Conservation (phyloP, 2,113 vertebrate species). For the Hippocampus comes region DNA sequence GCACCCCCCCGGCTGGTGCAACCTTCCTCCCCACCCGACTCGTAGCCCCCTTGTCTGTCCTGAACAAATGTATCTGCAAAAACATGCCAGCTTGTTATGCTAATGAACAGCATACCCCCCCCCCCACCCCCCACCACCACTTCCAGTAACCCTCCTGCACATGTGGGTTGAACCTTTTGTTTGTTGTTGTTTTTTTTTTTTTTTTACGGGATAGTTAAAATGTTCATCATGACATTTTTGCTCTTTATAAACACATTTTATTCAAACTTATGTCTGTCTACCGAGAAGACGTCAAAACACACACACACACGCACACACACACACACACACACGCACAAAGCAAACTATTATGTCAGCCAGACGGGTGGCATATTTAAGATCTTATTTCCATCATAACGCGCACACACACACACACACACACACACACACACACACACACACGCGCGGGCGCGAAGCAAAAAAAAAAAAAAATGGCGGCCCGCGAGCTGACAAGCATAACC, state of each 20-base stretch:
- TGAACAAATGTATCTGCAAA: conserved; percentile 81
- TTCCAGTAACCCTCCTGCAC: conserved; percentile 9
- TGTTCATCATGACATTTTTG: neutral
- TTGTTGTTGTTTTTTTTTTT: conserved; percentile 12
- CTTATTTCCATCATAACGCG: conserved; percentile 75
- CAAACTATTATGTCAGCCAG: conserved; percentile 74
- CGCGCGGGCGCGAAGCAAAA: neutral
- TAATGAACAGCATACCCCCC: conserved; percentile 66
- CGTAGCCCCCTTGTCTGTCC: conserved; percentile 60
- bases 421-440: conserved; percentile 46
- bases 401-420: conserved; percentile 20
- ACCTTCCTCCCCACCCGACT: conserved; percentile 36
- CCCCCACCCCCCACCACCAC: conserved; percentile 2
- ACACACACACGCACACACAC: neutral
- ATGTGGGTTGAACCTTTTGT: conserved; percentile 32
- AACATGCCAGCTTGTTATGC: conserved; percentile 81
- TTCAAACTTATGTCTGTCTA: neutral
- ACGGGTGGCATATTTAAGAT: conserved; percentile 71
- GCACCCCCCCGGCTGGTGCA: conserved; percentile 11
- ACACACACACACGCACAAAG: conserved; percentile 22
- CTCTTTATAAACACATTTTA: conserved; percentile 1
- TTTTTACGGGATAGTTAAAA: conserved; percentile 26
- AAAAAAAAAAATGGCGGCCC: conserved; percentile 61
- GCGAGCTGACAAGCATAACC: conserved; percentile 76
- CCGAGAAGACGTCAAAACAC: neutral